Percentiles rank a stretch among this genome's conserved stretches.
These are phyloP conservation scores for Corythornis cristatus DNA, from an alignment of 2,113 vertebrate genomes.

Conservation along the genomic window DNA sequence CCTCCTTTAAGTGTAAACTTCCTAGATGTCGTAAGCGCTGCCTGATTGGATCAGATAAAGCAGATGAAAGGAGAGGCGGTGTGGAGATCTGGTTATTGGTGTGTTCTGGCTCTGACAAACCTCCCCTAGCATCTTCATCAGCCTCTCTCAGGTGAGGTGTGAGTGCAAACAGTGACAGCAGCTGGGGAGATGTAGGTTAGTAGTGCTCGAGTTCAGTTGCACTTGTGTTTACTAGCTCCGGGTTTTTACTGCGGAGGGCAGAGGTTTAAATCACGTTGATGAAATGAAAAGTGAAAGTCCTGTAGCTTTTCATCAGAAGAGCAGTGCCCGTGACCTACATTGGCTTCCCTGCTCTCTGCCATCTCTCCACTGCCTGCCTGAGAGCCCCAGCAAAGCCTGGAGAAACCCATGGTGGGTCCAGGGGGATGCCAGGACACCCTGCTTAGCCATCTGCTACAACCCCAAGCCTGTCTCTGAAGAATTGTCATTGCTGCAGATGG, in stretches of 20 bases:
- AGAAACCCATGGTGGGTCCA: neutral
- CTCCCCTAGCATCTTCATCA: neutral
- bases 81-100: neutral
- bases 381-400: neutral
- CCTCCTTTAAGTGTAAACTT: neutral
- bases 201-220: constrained; percentile 18
- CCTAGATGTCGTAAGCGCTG: neutral
- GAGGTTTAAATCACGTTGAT: constrained; percentile 11
- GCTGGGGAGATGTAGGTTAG: neutral
- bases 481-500: neutral
- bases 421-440: neutral
- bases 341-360: neutral
- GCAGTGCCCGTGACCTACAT: neutral
- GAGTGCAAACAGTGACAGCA: neutral
- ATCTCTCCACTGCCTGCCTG: neutral
- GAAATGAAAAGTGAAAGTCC: constrained; percentile 49
- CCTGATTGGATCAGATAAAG: constrained; percentile 13
- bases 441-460: neutral
- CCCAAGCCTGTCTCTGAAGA: neutral
- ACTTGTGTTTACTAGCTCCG: constrained; percentile 25
- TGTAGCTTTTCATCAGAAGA: constrained; percentile 17
- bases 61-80: neutral
- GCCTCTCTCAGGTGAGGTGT: neutral
- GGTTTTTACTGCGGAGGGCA: neutral
- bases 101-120: neutral